These are phyloP conservation scores for Coleophora deauratella DNA, from an alignment of 2,888 invertebrate species.

Conservation along the genomic window DNA sequence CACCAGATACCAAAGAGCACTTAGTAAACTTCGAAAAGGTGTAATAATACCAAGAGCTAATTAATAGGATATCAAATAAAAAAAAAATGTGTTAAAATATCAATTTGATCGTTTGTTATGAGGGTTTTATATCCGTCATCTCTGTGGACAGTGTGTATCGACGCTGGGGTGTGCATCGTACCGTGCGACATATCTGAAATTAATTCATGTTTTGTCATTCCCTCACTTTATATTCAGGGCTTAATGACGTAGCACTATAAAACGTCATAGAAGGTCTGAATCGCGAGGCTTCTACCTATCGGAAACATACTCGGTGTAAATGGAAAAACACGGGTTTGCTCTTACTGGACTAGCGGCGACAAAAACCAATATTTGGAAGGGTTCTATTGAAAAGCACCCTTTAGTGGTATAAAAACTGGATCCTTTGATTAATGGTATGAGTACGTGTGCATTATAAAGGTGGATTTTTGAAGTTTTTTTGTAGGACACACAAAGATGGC, in stretches of 20 bases:
- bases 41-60: too few species aligned
- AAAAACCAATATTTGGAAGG: slow-evolving; percentile 73
- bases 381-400: slow-evolving; percentile 64
- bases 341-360: slow-evolving; percentile 59
- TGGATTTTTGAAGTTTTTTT: slow-evolving; percentile 5
- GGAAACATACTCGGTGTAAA: slow-evolving; percentile 53
- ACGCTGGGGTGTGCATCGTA: slow-evolving; percentile 50
- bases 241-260: slow-evolving; percentile 68
- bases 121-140: too few species aligned
- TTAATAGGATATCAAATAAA: too few species aligned
- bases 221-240: slow-evolving; percentile 66
- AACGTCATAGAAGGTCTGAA: slow-evolving; percentile 47
- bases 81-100: too few species aligned
- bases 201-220: slow-evolving; percentile 74
- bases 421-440: slow-evolving; percentile 63
- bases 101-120: too few species aligned
- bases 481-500: background rate
- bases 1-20: too few species aligned
- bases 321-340: slow-evolving; percentile 70
- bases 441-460: slow-evolving; percentile 22
- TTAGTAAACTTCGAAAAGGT: too few species aligned
- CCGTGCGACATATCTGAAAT: slow-evolving; percentile 70
- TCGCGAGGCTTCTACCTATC: slow-evolving; percentile 36
- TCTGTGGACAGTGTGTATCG: slow-evolving; percentile 19
- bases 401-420: slow-evolving; percentile 54